Base-by-base conservation (phyloP, 2,797 vertebrate species). In the Enoplosus armatus region DNA sequence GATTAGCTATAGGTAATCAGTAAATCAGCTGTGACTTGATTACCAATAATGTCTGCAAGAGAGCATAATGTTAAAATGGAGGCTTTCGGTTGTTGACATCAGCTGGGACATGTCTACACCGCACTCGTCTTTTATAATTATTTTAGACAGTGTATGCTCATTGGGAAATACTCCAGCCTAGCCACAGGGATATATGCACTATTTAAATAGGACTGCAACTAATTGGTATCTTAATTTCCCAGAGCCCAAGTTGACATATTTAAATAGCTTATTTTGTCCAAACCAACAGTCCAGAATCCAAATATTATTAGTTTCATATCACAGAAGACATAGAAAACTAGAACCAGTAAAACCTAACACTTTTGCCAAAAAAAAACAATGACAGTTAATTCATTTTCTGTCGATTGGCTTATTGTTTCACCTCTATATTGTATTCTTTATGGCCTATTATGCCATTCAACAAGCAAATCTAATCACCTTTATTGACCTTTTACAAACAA, bases 1-100 rank as follows among this genome's bases (percentile, higher is more conserved):
- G 88, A 88, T 93, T 90, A 92, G 29, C 84, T 73, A 43, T 37
- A 73, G 48, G 66, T 85, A 88, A 91, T 89, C 80, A 69, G 72
- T 65, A 84, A 85, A 90, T 86, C 82, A 88, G 76, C 27, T 37
- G 73, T 59, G 74, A 82, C 66, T 81, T 68, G 5, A 79, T 72
- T 72, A 84, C 43, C 65, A 75, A 73, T 78, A 50, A 80, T 43
- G 77, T 71, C 71, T 67, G 62, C 59, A 48, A 51, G 54, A 56
- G 39, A 71, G 53, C 71, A 80, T 54, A 29, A 48, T 39, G 41
- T 70, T 76, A 14, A 79, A 64, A 68, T 18, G 18, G 45, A 35
- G n/a, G 45, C 47, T 77, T 29, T 37, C 24, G 27, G 27, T 45
- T 62, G 51, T 63, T 80, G 54, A 51, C 24, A 60, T 78, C 60